A percentile compares a stretch with the other conserved stretches of the same genome.
Evolutionary conservation across 2,888 invertebrate species (phyloP).

Genomic region (Matsumyia berberina): DNA sequence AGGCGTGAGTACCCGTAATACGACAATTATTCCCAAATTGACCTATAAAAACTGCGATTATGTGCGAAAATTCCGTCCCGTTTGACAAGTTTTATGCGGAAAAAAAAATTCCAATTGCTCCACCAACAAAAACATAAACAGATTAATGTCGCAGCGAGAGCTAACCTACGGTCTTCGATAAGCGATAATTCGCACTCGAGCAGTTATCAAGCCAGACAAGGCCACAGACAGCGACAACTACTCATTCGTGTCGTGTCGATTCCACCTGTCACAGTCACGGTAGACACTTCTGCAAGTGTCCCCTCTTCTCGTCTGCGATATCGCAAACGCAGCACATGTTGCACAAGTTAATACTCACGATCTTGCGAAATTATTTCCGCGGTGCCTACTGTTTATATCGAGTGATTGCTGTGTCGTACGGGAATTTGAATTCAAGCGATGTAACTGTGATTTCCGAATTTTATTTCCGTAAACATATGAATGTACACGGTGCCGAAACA

Average conservation of each 20-base stretch:
- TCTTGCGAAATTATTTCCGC: conserved; percentile 21
- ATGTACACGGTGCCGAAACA: no score
- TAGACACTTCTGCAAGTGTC: background rate
- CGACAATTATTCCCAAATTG: background rate
- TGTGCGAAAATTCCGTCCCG: background rate
- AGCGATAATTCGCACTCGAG: background rate
- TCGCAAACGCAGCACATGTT: background rate
- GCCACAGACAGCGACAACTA: background rate
- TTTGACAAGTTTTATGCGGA: background rate
- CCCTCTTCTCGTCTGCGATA: background rate
- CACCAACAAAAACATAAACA: background rate
- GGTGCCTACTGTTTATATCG: background rate
- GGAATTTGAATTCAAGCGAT: background rate
- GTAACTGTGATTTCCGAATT: background rate
- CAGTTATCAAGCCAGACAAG: background rate
- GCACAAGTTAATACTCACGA: conserved; percentile 3
- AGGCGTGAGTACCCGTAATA: background rate
- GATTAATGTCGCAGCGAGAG: background rate
- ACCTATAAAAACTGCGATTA: background rate
- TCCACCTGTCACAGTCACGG: background rate
- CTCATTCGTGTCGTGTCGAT: background rate
- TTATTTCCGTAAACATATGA: background rate
- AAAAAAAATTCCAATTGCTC: background rate
- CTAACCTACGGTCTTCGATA: background rate
- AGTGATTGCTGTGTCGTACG: background rate